Evolutionary conservation across 2,113 vertebrate genomes (phyloP), one percentile per base, ranked within the genome.

Genomic region (Otolemur garnettii): DNA sequence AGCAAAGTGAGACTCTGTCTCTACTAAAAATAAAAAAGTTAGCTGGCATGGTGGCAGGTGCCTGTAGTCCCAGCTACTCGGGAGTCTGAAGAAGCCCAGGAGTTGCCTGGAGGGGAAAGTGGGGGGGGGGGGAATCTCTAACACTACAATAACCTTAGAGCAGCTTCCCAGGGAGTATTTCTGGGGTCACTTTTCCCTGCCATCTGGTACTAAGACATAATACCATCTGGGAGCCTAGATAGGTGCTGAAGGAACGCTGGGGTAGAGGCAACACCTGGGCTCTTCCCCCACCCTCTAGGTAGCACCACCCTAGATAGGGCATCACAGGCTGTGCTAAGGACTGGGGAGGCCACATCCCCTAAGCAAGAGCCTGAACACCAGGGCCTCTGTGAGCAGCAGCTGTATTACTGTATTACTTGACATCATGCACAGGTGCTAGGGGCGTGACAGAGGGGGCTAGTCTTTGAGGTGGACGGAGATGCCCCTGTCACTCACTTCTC

Each of bases 341-440:
- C 14, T n/a, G 42, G 55, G 35, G 50, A 6, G 4, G 33, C 33
- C 0, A 0, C 9, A 6, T 7, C 42, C 64, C 84, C 82, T 33
- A 71, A 91, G 62, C 88, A 85, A 80, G 79, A 64, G 59, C 59
- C 71, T 33, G 5, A 59, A 81, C 64, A 17, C n/a, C 74, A 26
- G 72, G 81, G 55, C 55, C 83, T 57, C 42, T 10, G 0, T 50
- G 71, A 77, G 87, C 87, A 77, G 33, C 19, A 5, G 66, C 11
- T 26, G 22, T 21, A 79, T 93, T 89, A 50, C 10, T 50, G 45
- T 95, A 96, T 81, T 75, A 45, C 42, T 35, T 19, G n/a, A 74
- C 66, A 45, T n/a, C 11, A 19, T 15, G 35, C 38, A 60, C 22
- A 86, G 38, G 22, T 6, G 45, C 26, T 53, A 59, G 28, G 15